These are phyloP conservation scores for Benthosema pterotum DNA, from an alignment of 2,797 vertebrate species.

Conservation along the genomic window DNA sequence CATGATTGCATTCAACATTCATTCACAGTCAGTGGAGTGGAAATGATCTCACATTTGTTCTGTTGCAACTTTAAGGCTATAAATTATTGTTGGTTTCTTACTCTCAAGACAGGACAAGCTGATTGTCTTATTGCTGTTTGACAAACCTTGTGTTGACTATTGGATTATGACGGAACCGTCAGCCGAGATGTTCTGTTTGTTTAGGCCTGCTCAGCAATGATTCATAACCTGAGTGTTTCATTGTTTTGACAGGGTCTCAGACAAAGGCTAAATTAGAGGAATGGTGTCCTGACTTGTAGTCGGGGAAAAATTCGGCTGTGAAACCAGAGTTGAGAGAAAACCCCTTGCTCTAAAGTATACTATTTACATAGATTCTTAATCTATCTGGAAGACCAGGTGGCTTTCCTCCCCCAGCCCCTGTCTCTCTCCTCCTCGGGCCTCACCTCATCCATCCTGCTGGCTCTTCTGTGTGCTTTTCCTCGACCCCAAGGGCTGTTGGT, in stretches of 20 bases:
- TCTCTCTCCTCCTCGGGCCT: constrained; percentile 32
- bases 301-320: too few species aligned
- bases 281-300: too few species aligned
- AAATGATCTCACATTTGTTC: background rate
- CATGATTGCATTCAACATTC: background rate
- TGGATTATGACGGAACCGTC: background rate
- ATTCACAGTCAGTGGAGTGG: too few species aligned
- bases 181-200: too few species aligned
- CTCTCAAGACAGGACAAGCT: too few species aligned
- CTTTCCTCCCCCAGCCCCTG: constrained; percentile 50
- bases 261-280: too few species aligned
- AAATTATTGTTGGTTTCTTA: too few species aligned
- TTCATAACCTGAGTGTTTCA: too few species aligned
- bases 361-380: constrained; percentile 14
- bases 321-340: too few species aligned
- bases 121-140: background rate
- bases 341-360: background rate
- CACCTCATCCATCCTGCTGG: constrained; percentile 66
- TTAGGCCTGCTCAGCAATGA: too few species aligned
- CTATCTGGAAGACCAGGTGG: constrained; percentile 64
- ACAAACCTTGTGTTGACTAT: background rate
- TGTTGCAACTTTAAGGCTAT: background rate
- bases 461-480: constrained; percentile 28
- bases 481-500: constrained; percentile 59
- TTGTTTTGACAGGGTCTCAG: too few species aligned